phyloP scores from a whole-genome alignment of 2,888 invertebrate species.

The Aphelenchoides bicaudatus region DNA sequence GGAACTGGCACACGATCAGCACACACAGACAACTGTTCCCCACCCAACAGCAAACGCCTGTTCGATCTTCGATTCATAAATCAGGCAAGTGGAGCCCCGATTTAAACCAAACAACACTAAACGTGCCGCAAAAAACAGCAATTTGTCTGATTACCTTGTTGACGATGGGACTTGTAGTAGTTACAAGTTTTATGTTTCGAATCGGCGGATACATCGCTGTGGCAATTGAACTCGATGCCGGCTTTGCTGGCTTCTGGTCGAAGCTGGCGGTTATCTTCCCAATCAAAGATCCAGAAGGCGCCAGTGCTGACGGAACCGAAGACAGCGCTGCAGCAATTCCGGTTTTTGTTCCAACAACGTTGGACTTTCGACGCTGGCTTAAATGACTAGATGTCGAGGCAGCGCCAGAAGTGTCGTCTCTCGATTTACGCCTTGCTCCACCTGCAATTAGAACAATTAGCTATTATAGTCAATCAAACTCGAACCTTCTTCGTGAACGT shows the following conservation, averaged over 20 bases:
- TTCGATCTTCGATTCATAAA: no score
- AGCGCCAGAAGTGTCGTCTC: slow-evolving; percentile 13
- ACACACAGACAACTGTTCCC: no score
- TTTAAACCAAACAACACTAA: no score
- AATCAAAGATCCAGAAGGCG: not conserved
- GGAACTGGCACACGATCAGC: no score
- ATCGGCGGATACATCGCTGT: slow-evolving; percentile 56
- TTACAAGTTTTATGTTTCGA: slow-evolving; percentile 15
- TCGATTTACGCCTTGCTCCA: slow-evolving; percentile 8
- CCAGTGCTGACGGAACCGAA: not conserved
- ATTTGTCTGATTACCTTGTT: slow-evolving; percentile 4
- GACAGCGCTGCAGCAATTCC: not conserved
- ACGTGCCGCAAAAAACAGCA: no score
- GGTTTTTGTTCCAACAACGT: not conserved
- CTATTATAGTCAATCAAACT: not conserved
- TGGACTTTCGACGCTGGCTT: slow-evolving; percentile 12
- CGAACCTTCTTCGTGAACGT: slow-evolving; percentile 9
- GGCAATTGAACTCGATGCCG: slow-evolving; percentile 46
- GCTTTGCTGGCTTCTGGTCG: slow-evolving; percentile 11
- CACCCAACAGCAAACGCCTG: no score
- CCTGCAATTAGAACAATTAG: not conserved
- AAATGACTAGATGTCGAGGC: no score
- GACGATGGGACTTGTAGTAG: not conserved
- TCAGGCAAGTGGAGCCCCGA: no score
- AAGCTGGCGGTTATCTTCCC: slow-evolving; percentile 3